Conservation (phyloP, 2,797 vertebrate species). For the Anguilla megastoma region DNA sequence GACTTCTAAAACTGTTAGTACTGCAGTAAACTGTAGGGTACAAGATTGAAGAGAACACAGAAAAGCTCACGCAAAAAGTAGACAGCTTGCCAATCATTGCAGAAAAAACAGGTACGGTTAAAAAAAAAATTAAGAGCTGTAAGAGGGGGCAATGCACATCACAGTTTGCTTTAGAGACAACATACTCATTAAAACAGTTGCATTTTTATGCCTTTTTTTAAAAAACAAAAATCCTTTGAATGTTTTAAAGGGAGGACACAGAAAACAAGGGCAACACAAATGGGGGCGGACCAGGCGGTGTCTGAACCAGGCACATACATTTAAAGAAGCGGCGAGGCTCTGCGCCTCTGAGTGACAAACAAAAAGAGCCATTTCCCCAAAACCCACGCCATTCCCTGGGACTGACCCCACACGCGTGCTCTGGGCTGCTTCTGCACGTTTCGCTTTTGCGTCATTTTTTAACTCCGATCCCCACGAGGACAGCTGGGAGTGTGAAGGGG, state of each 20-base stretch:
- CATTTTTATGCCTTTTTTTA: constrained; percentile 61
- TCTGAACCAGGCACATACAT: constrained; percentile 60
- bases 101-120: constrained; percentile 54
- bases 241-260: constrained; percentile 62
- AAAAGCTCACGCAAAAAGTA: constrained; percentile 78
- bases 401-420: background rate
- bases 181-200: constrained; percentile 60
- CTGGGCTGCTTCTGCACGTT: background rate
- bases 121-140: constrained; percentile 58
- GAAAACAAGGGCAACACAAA: constrained; percentile 43
- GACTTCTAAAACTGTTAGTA: constrained; percentile 89
- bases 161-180: constrained; percentile 74
- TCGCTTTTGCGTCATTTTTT: background rate
- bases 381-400: background rate
- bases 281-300: constrained; percentile 38
- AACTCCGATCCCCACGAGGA: background rate
- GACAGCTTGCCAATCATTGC: constrained; percentile 78
- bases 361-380: constrained; percentile 11
- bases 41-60: constrained; percentile 72
- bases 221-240: constrained; percentile 57
- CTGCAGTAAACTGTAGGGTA: constrained; percentile 80
- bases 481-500: constrained; percentile 11
- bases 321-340: constrained; percentile 14
- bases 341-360: constrained; percentile 56
- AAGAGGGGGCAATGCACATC: constrained; percentile 80